Conservation (phyloP, 2,113 vertebrate genomes). For the Phodopus roborovskii region DNA sequence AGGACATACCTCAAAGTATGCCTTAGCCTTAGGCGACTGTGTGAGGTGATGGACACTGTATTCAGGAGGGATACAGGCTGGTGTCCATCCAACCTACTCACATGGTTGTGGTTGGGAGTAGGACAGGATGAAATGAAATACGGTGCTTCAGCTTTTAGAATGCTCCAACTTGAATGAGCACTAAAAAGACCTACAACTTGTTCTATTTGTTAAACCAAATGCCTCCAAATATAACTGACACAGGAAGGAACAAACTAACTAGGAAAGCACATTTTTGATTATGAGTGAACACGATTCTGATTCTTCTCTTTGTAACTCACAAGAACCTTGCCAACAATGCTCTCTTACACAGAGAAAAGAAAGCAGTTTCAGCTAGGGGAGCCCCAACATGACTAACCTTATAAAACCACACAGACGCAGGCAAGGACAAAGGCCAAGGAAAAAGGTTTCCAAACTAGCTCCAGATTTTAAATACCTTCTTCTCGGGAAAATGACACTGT, state of each 20-base stretch:
- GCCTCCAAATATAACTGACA: slow-evolving; percentile 41
- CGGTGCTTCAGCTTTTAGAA: neutral
- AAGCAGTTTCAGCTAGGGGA: neutral
- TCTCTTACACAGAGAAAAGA: slow-evolving; percentile 20
- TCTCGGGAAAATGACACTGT: neutral
- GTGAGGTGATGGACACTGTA: neutral
- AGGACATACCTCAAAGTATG: neutral
- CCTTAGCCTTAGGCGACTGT: neutral
- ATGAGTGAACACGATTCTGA: neutral
- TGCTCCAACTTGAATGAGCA: neutral
- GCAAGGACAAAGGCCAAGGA: neutral
- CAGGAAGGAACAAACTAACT: neutral
- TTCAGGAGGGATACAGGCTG: neutral
- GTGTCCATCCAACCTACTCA: neutral
- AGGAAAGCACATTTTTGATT: slow-evolving; percentile 34
- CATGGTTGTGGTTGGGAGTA: neutral
- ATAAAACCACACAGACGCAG: neutral
- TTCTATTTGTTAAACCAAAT: slow-evolving; percentile 35
- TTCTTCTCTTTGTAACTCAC: slow-evolving; percentile 55
- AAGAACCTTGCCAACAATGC: neutral
- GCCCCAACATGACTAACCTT: neutral
- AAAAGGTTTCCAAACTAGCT: neutral
- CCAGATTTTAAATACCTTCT: slow-evolving; percentile 14
- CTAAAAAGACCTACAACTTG: slow-evolving; percentile 1
- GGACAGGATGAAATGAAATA: neutral